Percentiles rank a stretch among this genome's conserved stretches.
Conservation (phyloP, 2,113 vertebrate species). For the Caretta caretta region DNA sequence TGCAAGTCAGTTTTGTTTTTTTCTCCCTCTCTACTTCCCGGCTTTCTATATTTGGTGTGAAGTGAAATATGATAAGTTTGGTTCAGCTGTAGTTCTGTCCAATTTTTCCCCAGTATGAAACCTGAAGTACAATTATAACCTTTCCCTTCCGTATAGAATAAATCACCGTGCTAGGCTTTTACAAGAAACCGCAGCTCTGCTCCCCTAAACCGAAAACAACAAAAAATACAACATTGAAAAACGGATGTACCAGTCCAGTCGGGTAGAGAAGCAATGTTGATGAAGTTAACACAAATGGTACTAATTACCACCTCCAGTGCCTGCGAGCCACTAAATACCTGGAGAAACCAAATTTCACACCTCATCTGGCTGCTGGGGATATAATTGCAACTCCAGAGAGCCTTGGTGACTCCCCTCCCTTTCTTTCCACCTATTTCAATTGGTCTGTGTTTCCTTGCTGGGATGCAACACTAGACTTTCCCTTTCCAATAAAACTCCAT, state of each 20-base stretch:
- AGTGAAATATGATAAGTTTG: constrained; percentile 11
- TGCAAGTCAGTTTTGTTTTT: not conserved
- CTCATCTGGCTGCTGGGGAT: constrained; percentile 34
- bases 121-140: constrained; percentile 4
- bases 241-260: not conserved
- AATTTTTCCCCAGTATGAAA: not conserved
- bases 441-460: not conserved
- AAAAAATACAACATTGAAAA: not conserved
- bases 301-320: constrained; percentile 30
- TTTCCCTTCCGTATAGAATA: constrained; percentile 20
- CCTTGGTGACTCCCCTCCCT: not conserved
- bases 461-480: not conserved
- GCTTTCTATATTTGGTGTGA: constrained; percentile 24
- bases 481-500: not conserved
- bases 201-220: not conserved
- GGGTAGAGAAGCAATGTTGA: not conserved
- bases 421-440: not conserved
- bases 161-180: constrained; percentile 15
- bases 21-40: not conserved
- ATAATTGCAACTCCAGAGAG: not conserved
- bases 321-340: constrained; percentile 42
- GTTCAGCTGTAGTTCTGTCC: not conserved
- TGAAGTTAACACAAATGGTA: constrained; percentile 49
- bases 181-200: not conserved
- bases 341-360: constrained; percentile 44